phyloP scores from a whole-genome alignment of 2,888 invertebrate genomes.

The Drosophila buzzatii region DNA sequence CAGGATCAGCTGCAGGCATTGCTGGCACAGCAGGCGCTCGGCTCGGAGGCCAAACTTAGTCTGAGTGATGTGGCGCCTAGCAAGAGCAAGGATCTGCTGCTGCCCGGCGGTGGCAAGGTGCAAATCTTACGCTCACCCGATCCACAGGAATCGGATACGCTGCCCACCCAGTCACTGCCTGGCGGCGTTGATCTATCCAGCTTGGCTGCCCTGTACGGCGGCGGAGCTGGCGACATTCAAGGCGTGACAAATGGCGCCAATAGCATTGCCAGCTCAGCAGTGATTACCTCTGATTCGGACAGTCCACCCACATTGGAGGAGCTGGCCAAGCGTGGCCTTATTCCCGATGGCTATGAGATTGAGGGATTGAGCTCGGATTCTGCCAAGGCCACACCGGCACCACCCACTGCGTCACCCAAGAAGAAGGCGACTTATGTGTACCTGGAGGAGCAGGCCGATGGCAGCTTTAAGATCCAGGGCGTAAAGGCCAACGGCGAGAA shows the following conservation, averaged over 20 bases:
- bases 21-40: conserved; percentile 74
- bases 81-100: conserved; percentile 89
- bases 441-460: conserved; percentile 93
- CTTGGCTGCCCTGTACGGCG: conserved; percentile 83
- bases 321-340: conserved; percentile 90
- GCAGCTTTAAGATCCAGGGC: conserved; percentile 93
- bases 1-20: conserved; percentile 85
- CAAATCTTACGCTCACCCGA: conserved; percentile 90
- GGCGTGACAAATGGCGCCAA: conserved; percentile 79
- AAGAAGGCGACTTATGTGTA: conserved; percentile 95
- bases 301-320: conserved; percentile 91
- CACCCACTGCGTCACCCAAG: conserved; percentile 87
- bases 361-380: conserved; percentile 90
- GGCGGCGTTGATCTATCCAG: conserved; percentile 82
- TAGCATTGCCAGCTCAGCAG: conserved; percentile 84
- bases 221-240: conserved; percentile 70
- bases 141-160: conserved; percentile 86
- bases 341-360: conserved; percentile 93
- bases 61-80: conserved; percentile 79
- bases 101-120: conserved; percentile 91
- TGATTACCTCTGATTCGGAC: conserved; percentile 86
- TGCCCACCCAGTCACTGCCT: conserved; percentile 83
- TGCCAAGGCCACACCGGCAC: conserved; percentile 84
- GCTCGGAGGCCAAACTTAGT: conserved; percentile 62
- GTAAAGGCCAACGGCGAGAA: conserved; percentile 91